phyloP scores from a whole-genome alignment of 2,888 invertebrate genomes.

The Linnaemya tessellans region DNA sequence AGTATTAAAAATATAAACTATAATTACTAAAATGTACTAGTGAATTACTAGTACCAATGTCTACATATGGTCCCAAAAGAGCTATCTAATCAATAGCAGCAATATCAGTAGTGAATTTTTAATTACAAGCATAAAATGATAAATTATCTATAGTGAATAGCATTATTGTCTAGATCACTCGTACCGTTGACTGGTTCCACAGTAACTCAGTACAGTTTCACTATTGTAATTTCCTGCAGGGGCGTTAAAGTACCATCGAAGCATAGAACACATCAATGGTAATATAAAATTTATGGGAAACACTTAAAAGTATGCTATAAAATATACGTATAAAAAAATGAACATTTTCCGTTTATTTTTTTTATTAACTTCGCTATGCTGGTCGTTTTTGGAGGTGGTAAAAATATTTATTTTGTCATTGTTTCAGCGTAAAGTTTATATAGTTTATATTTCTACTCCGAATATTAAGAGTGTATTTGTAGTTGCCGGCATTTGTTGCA shows the following conservation, averaged over 20 bases:
- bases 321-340: constrained; percentile 15
- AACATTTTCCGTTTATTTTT: constrained; percentile 19
- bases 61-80: too few species aligned
- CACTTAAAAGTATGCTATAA: constrained; percentile 64
- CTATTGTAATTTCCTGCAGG: too few species aligned
- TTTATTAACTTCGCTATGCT: neutral
- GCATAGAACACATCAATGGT: constrained; percentile 2
- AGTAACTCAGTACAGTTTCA: too few species aligned
- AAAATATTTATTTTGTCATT: constrained; percentile 5
- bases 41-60: too few species aligned
- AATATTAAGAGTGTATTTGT: neutral
- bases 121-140: too few species aligned
- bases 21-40: too few species aligned
- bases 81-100: too few species aligned
- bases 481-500: neutral
- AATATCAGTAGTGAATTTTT: too few species aligned
- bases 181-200: too few species aligned
- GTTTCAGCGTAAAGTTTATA: constrained; percentile 1
- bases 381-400: neutral
- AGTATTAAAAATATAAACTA: too few species aligned
- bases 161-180: too few species aligned
- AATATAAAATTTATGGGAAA: constrained; percentile 52
- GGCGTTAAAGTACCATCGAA: neutral
- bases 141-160: too few species aligned
- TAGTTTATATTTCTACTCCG: neutral